These are phyloP conservation scores for Drosophila nigrodunni DNA, from an alignment of 1,140 invertebrate genomes.

Conservation along the genomic window DNA sequence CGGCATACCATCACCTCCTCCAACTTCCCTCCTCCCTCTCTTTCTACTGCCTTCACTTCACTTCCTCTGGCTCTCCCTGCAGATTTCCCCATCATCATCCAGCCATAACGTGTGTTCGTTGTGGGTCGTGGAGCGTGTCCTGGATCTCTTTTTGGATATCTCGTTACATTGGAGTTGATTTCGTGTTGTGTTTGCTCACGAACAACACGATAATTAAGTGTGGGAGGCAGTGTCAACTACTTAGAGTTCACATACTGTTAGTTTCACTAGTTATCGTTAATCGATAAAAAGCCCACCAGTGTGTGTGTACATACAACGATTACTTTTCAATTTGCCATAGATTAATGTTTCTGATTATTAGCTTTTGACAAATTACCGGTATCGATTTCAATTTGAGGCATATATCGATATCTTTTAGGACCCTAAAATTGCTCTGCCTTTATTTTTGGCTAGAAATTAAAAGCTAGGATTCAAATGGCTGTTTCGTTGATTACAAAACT, in stretches of 20 bases:
- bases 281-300: not conserved
- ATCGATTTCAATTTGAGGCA: too few species aligned
- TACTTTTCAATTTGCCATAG: too few species aligned
- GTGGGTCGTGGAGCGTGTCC: constrained; percentile 22
- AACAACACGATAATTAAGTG: not conserved
- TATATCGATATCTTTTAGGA: too few species aligned
- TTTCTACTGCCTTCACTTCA: not conserved
- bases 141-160: constrained; percentile 34
- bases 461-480: too few species aligned
- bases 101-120: not conserved
- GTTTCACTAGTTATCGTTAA: not conserved
- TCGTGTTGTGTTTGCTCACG: constrained; percentile 8
- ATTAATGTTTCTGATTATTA: too few species aligned
- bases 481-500: too few species aligned
- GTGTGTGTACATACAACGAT: too few species aligned
- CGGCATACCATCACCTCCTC: not conserved
- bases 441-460: too few species aligned
- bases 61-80: too few species aligned
- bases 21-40: not conserved
- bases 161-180: constrained; percentile 22
- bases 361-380: too few species aligned
- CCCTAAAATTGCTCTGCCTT: too few species aligned
- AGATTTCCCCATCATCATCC: not conserved
- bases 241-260: not conserved
- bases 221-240: not conserved